phyloP scores from a whole-genome alignment of 2,797 vertebrate species.

The Staurois parvus region DNA sequence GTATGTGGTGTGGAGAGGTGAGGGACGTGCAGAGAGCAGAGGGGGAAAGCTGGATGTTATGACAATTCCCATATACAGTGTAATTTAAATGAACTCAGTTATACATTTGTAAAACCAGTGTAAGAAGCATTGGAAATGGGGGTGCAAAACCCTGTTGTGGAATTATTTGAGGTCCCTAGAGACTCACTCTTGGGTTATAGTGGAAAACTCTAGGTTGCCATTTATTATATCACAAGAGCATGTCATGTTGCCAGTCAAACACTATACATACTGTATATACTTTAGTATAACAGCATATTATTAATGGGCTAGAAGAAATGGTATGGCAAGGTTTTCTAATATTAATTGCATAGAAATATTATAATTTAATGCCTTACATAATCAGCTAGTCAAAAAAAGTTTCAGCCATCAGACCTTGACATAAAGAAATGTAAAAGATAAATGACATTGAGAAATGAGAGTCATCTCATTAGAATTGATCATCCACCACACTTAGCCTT shows the following conservation, averaged over 20 bases:
- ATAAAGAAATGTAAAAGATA: constrained; percentile 40
- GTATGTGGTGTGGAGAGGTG: too few relatives aligned
- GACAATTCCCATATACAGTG: too few relatives aligned
- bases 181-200: too few relatives aligned
- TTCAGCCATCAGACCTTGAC: constrained; percentile 28
- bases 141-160: too few relatives aligned
- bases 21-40: too few relatives aligned
- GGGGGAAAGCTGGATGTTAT: too few relatives aligned
- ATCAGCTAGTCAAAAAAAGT: constrained; percentile 3
- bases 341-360: neutral
- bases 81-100: too few relatives aligned
- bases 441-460: constrained; percentile 32
- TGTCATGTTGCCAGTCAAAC: neutral
- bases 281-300: neutral
- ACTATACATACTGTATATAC: neutral
- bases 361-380: constrained; percentile 21
- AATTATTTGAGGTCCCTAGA: too few relatives aligned
- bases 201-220: neutral
- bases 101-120: too few relatives aligned
- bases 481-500: constrained; percentile 25
- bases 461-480: constrained; percentile 33
- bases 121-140: too few relatives aligned
- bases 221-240: neutral
- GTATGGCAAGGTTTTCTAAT: constrained; percentile 1
- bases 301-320: neutral